phyloP scores from a whole-genome alignment of 2,113 vertebrate species.

The Bos javanicus region DNA sequence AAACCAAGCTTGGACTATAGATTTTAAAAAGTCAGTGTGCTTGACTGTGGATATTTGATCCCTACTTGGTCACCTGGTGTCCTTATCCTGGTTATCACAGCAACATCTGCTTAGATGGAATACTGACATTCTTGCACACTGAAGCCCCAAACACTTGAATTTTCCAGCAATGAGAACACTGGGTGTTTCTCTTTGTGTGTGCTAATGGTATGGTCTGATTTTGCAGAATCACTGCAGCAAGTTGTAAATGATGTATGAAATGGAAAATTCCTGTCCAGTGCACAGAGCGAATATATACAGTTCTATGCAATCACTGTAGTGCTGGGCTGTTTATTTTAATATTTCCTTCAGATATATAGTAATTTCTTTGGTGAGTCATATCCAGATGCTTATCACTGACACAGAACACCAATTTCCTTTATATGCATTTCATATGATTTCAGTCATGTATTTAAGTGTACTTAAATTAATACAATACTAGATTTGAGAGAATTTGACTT shows the following conservation, averaged over 20 bases:
- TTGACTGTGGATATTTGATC: neutral
- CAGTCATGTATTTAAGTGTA: neutral
- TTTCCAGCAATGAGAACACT: constrained; percentile 27
- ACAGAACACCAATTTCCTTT: constrained; percentile 30
- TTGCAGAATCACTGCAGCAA: constrained; percentile 74
- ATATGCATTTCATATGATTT: constrained; percentile 36
- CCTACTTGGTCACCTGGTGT: neutral
- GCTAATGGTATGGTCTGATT: constrained; percentile 63
- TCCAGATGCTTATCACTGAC: constrained; percentile 21
- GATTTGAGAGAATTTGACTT: constrained; percentile 21
- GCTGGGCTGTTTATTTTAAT: constrained; percentile 72
- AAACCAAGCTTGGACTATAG: neutral
- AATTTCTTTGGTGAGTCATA: constrained; percentile 60
- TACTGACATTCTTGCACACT: neutral
- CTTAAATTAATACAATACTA: neutral
- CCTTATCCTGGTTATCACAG: neutral
- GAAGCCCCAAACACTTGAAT: constrained; percentile 30
- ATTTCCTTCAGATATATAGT: constrained; percentile 54
- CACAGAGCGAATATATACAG: constrained; percentile 48
- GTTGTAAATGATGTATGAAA: constrained; percentile 84
- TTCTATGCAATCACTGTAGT: constrained; percentile 33
- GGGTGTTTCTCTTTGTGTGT: constrained; percentile 62
- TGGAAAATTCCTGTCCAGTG: constrained; percentile 78
- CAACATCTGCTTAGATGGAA: neutral
- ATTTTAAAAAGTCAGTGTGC: neutral